Base-by-base conservation (phyloP, 2,888 invertebrate species). In the Gerris lacustris region DNA sequence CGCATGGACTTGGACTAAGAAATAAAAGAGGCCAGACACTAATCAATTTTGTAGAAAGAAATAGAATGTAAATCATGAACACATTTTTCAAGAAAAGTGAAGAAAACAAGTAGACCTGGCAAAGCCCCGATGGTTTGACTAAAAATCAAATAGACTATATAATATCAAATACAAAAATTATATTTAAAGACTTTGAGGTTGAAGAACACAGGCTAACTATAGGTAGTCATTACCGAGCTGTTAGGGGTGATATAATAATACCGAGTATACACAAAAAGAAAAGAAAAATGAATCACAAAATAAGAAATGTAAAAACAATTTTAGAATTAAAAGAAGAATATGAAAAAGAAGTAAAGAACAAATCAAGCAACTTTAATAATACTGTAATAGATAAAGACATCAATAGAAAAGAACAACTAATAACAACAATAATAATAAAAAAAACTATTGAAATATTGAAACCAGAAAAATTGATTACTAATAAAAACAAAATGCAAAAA, bases 91-190 rank as follows among this genome's bases (percentile, higher is more conserved):
- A 67, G 11, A 45, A 45, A 43, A 17, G 44, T 5, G 67, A 67
- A 7, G 67, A 67, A 45, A 44, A 17, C 2, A 67, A 67, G 17
- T 67, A 5, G 67, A 67, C 67, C 15, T 67, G 67, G 67, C 31
- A 44, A 15, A 44, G 43, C 17, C 67, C 67, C 15, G 55, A 55
- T 55, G 55, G 55, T 15, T 15, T 11, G 64, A 66, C n/a, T 6
- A 69, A 64, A 44, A 69, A 69, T 6, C 63, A 69, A 44, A 69
- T 69, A 43, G 69, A 69, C 43, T 69, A 63, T 66, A 64, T 69
- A n/a, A 31, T 69, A 17, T 62, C 44, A 63, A 64, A 44, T n/a
- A 66, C 43, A 63, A 63, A 63, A 63, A n/a, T 15, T 69, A 66
- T 63, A 44, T 15, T 69, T 18, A 44, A 17, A 43, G 45, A 45